Evolutionary conservation across 2,797 vertebrate species (phyloP).

Genomic region (Varecia variegata): DNA sequence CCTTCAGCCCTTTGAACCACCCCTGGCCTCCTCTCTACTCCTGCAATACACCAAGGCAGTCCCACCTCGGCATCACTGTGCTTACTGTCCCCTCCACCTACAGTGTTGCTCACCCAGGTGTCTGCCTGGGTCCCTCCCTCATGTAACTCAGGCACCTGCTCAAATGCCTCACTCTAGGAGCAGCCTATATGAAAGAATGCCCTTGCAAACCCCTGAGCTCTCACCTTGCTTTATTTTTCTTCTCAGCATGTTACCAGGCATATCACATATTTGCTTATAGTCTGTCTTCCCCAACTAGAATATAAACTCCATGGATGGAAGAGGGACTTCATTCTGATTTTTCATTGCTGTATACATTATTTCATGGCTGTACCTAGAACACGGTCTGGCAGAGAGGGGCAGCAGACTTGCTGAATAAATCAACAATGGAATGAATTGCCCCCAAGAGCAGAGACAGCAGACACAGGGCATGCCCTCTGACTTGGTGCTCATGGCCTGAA

Average conservation of each 20-base stretch:
- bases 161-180: background rate
- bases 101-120: rapidly evolving
- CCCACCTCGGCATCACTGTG: background rate
- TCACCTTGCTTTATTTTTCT: background rate
- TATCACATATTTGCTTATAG: background rate
- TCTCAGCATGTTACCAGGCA: background rate
- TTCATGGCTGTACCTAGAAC: background rate
- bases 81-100: background rate
- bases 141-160: background rate
- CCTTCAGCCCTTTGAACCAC: background rate
- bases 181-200: too few species aligned
- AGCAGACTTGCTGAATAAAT: background rate
- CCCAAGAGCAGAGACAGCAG: too few species aligned
- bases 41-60: background rate
- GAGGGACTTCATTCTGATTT: background rate
- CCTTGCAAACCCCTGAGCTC: background rate
- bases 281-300: background rate
- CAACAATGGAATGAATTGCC: background rate
- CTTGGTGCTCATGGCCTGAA: rapidly evolving
- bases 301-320: background rate
- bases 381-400: background rate
- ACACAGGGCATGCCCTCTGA: background rate
- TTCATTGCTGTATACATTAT: background rate
- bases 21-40: background rate
- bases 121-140: background rate